Conservation (phyloP, 2,888 invertebrate species). For the Melanostoma mellinum region DNA sequence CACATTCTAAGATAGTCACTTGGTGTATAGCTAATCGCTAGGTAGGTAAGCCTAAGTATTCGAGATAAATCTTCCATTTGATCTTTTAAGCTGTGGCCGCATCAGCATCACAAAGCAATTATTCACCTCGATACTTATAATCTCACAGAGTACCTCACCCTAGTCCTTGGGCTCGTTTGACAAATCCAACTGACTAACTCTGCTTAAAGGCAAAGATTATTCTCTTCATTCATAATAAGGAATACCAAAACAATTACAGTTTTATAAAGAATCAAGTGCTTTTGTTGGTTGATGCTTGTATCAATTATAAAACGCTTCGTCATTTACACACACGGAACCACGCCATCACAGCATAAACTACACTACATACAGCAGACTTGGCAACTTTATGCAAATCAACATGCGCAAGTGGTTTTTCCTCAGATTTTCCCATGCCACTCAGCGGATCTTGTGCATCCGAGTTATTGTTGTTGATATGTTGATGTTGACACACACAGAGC, state of each 20-base stretch:
- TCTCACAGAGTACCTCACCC: constrained; percentile 46
- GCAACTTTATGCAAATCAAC: constrained; percentile 51
- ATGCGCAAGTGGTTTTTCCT: constrained; percentile 69
- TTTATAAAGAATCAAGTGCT: constrained; percentile 59
- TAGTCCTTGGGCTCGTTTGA: constrained; percentile 65
- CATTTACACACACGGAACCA: constrained; percentile 18
- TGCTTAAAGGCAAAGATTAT: constrained; percentile 18
- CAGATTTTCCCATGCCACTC: constrained; percentile 67
- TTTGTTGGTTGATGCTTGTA: constrained; percentile 36
- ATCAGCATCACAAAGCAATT: constrained; percentile 2
- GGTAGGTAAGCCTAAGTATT: no score
- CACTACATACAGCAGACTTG: constrained; percentile 43
- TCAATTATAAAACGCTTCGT: constrained; percentile 60
- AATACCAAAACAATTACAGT: constrained; percentile 38
- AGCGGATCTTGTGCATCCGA: constrained; percentile 42
- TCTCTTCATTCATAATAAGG: constrained; percentile 46
- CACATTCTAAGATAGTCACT: no score
- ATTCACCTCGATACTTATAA: constrained; percentile 28
- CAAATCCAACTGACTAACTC: constrained; percentile 46
- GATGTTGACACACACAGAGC: constrained; percentile 61
- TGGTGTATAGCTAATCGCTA: no score
- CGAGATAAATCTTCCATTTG: no score
- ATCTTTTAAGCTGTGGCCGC: neutral
- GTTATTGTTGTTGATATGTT: constrained; percentile 58
- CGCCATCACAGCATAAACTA: constrained; percentile 33